Base-by-base conservation (phyloP, 2,113 vertebrate genomes). In the Aphyosemion australe region DNA sequence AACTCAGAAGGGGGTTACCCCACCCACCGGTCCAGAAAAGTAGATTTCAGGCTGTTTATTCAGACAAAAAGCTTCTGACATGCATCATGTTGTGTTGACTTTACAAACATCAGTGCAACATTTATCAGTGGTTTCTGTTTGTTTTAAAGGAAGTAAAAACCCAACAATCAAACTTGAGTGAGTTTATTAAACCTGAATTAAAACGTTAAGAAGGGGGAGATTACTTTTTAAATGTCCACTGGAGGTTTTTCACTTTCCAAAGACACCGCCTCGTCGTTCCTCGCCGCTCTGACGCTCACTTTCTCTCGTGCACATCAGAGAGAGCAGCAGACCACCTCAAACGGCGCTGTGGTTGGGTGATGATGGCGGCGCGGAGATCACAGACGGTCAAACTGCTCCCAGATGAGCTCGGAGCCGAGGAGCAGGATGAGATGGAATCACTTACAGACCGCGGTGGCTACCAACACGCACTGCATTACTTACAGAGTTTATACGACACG, bases 361-460 rank as follows among this genome's bases (percentile, higher is more conserved):
- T 83, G 83, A 84, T 61, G 74, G 79, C n/a, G 19, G 43, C 46
- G 13, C 4, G 41, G 51, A 80, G 79, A 79, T 72, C 74, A 20
- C 64, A 77, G 74, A 26, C 13, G 5, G n/a, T 4, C 12, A 53
- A 86, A 89, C 64, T 77, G 75, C 72, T 89, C 79, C 83, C 87
- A 86, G 72, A 85, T 83, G 84, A 83, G 57, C 32, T 37, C 5
- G 12, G 43, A 18, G 1, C 65, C 54, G 43, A 20, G 46, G 4
- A 7, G 34, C 14, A 65, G 59, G 50, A 60, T 65, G 53, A 19
- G 37, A 39, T 13, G 8, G 34, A 41, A 20, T 56, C 16, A 1
- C 60, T 48, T 60, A 62, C 20, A 18, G 57, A 48, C 4, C 47
- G 2, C 1, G 1, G 49, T 37, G 59, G 43, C 32, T 11, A 26